These are phyloP conservation scores for Fulmarus glacialis DNA, from an alignment of 2,113 vertebrate genomes.

Conservation along the genomic window DNA sequence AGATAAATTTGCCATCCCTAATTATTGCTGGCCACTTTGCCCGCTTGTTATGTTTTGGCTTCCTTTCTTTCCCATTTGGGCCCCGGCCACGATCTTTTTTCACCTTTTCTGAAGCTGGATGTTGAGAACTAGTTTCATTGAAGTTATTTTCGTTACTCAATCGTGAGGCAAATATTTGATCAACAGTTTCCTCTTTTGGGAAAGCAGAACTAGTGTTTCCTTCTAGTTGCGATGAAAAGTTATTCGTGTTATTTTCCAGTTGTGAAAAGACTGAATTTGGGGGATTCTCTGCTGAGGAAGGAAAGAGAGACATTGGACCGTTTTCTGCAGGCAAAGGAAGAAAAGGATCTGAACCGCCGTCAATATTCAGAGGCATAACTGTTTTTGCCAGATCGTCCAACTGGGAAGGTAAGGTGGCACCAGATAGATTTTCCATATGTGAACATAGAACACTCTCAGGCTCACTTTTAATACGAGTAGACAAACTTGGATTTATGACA, in stretches of 20 bases:
- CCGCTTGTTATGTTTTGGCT: constrained; percentile 82
- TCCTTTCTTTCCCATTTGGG: constrained; percentile 78
- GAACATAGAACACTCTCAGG: constrained; percentile 73
- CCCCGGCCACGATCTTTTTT: constrained; percentile 63
- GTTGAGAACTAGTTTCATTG: constrained; percentile 57
- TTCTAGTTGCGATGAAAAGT: constrained; percentile 71
- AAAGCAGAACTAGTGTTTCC: constrained; percentile 74
- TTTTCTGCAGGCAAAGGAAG: constrained; percentile 79
- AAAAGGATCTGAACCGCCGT: constrained; percentile 77
- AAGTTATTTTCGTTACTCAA: constrained; percentile 61
- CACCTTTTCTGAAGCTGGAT: constrained; percentile 50
- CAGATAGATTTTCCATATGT: constrained; percentile 73
- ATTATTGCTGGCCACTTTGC: constrained; percentile 95
- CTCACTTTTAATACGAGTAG: constrained; percentile 77
- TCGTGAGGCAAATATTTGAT: constrained; percentile 70
- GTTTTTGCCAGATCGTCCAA: constrained; percentile 79
- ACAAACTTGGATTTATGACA: constrained; percentile 68
- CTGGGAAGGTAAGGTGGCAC: constrained; percentile 72
- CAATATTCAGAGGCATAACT: constrained; percentile 78
- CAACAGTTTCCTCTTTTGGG: constrained; percentile 73
- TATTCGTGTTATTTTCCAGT: constrained; percentile 73
- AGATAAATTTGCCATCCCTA: constrained; percentile 92
- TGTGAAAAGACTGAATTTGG: constrained; percentile 80
- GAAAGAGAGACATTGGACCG: constrained; percentile 75
- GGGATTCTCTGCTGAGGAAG: constrained; percentile 73